These are phyloP conservation scores for Calliopsis andreniformis DNA, from an alignment of 1,140 invertebrate genomes.

Conservation along the genomic window DNA sequence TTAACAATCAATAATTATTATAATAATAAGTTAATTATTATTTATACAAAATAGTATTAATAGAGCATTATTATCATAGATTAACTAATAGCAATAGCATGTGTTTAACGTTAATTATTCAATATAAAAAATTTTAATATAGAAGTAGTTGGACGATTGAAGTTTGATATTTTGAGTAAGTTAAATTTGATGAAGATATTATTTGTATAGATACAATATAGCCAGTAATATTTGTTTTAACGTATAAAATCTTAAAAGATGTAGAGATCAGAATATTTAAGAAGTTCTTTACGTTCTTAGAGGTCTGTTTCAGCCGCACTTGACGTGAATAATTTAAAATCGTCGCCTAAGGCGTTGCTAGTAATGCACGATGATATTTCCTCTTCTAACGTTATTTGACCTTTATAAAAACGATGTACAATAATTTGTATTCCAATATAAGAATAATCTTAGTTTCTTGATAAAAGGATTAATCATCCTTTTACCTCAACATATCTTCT, in stretches of 20 bases:
- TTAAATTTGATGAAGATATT: background rate
- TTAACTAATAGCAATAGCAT: no score
- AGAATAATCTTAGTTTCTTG: background rate
- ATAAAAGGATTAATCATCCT: no score
- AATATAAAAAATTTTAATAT: no score
- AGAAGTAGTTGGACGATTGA: no score
- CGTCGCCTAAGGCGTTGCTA: conserved; percentile 8
- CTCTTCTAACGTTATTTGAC: conserved; percentile 39
- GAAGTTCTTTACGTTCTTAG: conserved; percentile 32
- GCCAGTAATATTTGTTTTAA: conserved; percentile 27
- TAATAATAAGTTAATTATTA: no score
- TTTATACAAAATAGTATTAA: no score
- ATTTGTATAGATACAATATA: background rate
- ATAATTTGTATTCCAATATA: background rate
- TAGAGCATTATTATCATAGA: no score
- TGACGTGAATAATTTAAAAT: conserved; percentile 29
- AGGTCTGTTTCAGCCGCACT: conserved; percentile 3
- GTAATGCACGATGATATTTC: conserved; percentile 11
- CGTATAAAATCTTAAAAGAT: conserved; percentile 23
- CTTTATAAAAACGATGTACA: conserved; percentile 36
- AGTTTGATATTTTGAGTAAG: background rate
- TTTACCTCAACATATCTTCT: no score
- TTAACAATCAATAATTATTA: no score
- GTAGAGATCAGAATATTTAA: conserved; percentile 26
- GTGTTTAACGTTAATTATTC: no score